phyloP scores from a whole-genome alignment of 2,797 vertebrate species.

The Naso thynnoides region DNA sequence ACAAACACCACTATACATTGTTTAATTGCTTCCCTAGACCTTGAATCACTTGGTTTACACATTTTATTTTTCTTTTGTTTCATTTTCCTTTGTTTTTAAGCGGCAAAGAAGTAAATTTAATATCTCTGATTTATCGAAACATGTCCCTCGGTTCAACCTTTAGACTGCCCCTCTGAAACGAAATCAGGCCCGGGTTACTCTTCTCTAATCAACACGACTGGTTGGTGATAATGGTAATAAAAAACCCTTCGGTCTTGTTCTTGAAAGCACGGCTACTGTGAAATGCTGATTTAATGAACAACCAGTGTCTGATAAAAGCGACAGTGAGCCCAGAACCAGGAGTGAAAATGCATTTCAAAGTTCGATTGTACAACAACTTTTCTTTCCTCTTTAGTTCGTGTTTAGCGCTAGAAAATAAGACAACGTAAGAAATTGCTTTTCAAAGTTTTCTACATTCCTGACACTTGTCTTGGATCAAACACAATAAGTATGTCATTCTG shows the following conservation, averaged over 20 bases:
- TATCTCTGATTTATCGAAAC: constrained; percentile 7
- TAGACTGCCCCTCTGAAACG: constrained; percentile 43
- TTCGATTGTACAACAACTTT: background rate
- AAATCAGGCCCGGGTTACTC: constrained; percentile 21
- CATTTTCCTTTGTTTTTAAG: constrained; percentile 6
- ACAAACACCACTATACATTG: constrained; percentile 25
- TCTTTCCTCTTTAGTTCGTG: background rate
- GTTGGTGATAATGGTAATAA: constrained; percentile 56
- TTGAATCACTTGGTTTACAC: background rate
- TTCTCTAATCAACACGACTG: constrained; percentile 27
- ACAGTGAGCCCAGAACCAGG: constrained; percentile 12
- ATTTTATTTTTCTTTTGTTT: background rate
- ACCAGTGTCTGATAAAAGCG: constrained; percentile 32
- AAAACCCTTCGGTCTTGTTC: constrained; percentile 40
- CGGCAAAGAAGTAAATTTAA: background rate
- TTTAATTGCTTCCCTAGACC: background rate
- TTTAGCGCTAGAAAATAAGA: background rate
- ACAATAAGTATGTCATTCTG: background rate
- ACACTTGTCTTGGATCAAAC: background rate
- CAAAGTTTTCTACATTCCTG: background rate
- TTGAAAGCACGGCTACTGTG: constrained; percentile 39
- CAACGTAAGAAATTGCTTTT: background rate
- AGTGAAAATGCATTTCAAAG: background rate
- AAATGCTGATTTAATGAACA: constrained; percentile 52
- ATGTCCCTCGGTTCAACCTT: constrained; percentile 43